Conservation (phyloP, 2,113 vertebrate species). For the Carlito syrichta region DNA sequence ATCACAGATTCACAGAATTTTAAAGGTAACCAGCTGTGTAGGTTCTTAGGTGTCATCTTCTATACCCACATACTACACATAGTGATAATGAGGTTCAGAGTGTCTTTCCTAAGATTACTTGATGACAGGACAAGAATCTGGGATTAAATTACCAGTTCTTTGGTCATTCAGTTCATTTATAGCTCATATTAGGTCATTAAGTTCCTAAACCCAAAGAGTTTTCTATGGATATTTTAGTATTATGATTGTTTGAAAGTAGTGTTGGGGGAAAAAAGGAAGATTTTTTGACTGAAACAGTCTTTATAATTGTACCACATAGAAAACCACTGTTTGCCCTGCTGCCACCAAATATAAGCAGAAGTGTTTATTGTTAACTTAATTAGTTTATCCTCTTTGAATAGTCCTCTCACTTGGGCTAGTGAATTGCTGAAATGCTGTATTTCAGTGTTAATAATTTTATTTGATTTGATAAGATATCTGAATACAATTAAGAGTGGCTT, state of each 20-base stretch:
- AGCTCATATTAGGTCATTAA: background rate
- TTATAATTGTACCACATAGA: background rate
- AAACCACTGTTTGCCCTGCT: background rate
- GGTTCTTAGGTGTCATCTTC: background rate
- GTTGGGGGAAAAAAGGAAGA: background rate
- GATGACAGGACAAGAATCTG: background rate
- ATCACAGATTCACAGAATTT: background rate
- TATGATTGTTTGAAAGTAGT: background rate
- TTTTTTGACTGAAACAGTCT: background rate
- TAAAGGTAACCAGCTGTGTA: background rate
- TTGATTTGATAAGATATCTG: background rate
- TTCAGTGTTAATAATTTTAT: background rate
- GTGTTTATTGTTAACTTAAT: background rate
- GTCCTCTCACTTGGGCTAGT: background rate
- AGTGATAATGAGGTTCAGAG: rapidly evolving
- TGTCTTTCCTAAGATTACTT: background rate
- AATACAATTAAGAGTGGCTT: background rate
- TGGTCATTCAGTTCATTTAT: background rate
- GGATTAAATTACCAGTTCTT: background rate
- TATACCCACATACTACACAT: too few relatives aligned
- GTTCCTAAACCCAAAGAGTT: background rate
- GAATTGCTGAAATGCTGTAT: background rate
- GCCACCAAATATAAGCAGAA: background rate
- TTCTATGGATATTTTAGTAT: background rate
- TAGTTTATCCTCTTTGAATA: background rate